Evolutionary conservation across 2,888 invertebrate species (phyloP).

Genomic region (Drosophila trichaetosa): DNA sequence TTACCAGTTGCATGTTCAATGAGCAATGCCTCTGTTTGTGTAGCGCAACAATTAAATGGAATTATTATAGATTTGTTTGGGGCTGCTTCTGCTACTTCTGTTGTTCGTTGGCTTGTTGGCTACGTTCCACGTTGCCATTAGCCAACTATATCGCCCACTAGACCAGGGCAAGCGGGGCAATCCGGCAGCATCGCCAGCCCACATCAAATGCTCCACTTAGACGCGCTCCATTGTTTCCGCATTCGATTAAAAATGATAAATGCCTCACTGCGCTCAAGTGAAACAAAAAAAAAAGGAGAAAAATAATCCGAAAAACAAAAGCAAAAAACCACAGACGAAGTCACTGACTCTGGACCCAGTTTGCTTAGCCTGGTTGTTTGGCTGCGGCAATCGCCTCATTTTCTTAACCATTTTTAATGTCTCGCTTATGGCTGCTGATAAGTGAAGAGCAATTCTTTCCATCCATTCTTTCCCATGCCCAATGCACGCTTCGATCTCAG

Average conservation of each 20-base stretch:
- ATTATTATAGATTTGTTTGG: constrained; percentile 76
- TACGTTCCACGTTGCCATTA: constrained; percentile 38
- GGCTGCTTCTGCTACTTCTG: constrained; percentile 39
- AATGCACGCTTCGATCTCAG: constrained; percentile 17
- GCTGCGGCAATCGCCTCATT: constrained; percentile 41
- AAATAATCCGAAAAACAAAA: constrained; percentile 33
- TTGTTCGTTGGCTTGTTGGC: constrained; percentile 59
- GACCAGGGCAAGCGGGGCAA: constrained; percentile 8
- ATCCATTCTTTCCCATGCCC: constrained; percentile 6
- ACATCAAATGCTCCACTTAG: constrained; percentile 76
- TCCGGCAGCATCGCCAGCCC: constrained; percentile 36
- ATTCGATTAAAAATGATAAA: constrained; percentile 81
- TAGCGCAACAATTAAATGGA: constrained; percentile 72
- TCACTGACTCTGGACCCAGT: constrained; percentile 39
- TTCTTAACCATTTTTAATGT: constrained; percentile 74
- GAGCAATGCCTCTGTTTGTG: constrained; percentile 4
- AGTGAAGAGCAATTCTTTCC: constrained; percentile 50
- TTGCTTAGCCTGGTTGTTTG: constrained; percentile 24
- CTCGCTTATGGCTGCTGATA: constrained; percentile 74
- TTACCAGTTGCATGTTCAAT: constrained; percentile 8
- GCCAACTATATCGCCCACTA: constrained; percentile 63
- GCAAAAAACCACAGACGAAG: constrained; percentile 24
- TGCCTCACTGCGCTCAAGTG: constrained; percentile 73
- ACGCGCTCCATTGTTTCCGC: constrained; percentile 81
- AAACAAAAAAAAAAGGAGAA: constrained; percentile 37